Evolutionary conservation across 2,797 vertebrate species (phyloP).

Genomic region (Pangasius krempfi): DNA sequence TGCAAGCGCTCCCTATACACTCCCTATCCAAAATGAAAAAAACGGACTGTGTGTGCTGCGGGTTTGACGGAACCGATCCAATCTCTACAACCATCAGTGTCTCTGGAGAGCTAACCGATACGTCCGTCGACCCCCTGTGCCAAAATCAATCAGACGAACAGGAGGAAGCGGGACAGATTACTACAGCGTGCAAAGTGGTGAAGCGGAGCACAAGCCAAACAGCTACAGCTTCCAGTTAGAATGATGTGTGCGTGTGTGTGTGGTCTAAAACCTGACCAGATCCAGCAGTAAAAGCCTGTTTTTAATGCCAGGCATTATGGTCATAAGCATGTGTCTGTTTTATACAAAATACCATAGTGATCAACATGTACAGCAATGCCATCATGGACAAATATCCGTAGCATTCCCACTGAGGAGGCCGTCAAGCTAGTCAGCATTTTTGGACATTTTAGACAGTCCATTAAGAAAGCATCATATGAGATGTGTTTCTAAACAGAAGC

Average conservation of each 20-base stretch:
- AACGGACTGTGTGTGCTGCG: background rate
- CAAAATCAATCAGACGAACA: conserved; percentile 24
- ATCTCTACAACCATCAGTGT: background rate
- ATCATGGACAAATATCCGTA: background rate
- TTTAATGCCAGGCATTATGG: background rate
- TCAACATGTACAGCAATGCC: background rate
- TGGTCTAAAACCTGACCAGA: background rate
- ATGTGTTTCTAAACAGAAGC: background rate
- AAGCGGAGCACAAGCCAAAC: background rate
- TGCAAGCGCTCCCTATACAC: background rate
- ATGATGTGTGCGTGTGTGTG: background rate
- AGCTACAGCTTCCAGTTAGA: background rate
- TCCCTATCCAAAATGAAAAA: no score
- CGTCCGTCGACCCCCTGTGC: background rate
- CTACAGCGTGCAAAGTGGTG: background rate
- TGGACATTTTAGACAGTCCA: background rate
- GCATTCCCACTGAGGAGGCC: background rate
- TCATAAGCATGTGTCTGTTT: background rate
- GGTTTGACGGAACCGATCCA: background rate
- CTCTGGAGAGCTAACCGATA: conserved; percentile 7
- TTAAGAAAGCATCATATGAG: background rate
- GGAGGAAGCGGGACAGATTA: background rate
- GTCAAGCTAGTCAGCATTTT: background rate
- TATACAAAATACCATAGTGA: background rate
- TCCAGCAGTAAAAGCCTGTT: background rate